These are phyloP conservation scores for Caligus rogercresseyi DNA, from an alignment of 1,140 invertebrate genomes.

Conservation along the genomic window DNA sequence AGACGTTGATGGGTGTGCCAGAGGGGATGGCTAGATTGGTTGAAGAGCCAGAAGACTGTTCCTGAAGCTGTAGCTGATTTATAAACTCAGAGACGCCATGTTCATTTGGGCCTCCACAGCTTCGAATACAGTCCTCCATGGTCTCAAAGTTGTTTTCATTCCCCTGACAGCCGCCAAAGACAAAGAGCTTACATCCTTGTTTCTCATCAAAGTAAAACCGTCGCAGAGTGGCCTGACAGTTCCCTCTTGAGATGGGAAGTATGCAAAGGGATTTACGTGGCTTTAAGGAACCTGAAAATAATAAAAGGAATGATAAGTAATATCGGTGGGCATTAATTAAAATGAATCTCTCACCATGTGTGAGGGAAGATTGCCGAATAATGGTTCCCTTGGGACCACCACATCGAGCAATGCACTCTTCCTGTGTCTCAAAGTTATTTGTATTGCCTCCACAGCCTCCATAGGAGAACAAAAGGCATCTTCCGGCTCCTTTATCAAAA, in stretches of 20 bases:
- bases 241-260: constrained; percentile 25
- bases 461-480: constrained; percentile 49
- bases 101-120: constrained; percentile 27
- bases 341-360: constrained; percentile 18
- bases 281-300: constrained; percentile 19
- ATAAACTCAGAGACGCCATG: neutral
- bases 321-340: neutral
- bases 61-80: neutral
- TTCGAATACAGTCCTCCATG: constrained; percentile 28
- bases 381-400: constrained; percentile 6
- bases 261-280: constrained; percentile 26
- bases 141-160: constrained; percentile 32
- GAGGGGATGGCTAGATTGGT: neutral
- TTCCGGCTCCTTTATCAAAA: constrained; percentile 56
- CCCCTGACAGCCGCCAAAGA: constrained; percentile 32
- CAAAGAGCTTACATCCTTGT: constrained; percentile 30
- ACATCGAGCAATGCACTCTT: constrained; percentile 61
- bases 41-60: neutral
- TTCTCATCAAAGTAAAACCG: constrained; percentile 29
- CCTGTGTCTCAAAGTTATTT: constrained; percentile 67
- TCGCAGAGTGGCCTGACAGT: constrained; percentile 12
- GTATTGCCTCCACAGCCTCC: constrained; percentile 58
- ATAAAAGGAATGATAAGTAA: constrained; percentile 6
- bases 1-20: neutral
- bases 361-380: neutral